phyloP scores from a whole-genome alignment of 92 coral and sea anemone species.

The Chrysogorgia sp. region DNA sequence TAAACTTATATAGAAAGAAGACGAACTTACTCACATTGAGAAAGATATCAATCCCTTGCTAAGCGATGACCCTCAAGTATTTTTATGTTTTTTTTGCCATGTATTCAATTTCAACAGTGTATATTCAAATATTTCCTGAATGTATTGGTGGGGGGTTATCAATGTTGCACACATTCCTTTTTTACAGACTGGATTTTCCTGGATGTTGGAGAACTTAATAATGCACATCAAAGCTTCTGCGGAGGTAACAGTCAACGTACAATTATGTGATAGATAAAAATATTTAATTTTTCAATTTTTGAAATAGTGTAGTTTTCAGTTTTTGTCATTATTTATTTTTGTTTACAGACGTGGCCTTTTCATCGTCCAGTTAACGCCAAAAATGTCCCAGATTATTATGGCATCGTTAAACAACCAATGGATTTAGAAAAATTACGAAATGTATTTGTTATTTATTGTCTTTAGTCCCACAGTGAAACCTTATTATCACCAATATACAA shows the following conservation, averaged over 20 bases:
- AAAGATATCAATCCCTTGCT: conserved; percentile 97
- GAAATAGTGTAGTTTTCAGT: background rate
- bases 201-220: conserved; percentile 91
- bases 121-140: background rate
- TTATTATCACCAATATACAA: background rate
- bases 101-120: background rate
- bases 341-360: conserved; percentile 90
- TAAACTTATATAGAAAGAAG: conserved; percentile 99
- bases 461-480: background rate
- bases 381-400: conserved; percentile 95
- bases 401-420: conserved; percentile 92
- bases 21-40: conserved; percentile 85
- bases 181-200: conserved; percentile 83
- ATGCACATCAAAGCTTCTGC: conserved; percentile 85
- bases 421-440: conserved; percentile 89
- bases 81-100: background rate
- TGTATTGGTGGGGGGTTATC: background rate
- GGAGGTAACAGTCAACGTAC: conserved; percentile 66
- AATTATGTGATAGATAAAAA: background rate
- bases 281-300: background rate
- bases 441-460: conserved; percentile 50
- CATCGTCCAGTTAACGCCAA: conserved; percentile 89
- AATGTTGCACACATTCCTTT: background rate
- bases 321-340: background rate
- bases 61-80: conserved; percentile 96